Evolutionary conservation across 64 coral and sea anemone genomes (phyloP).

Genomic region (Montipora cactus): DNA sequence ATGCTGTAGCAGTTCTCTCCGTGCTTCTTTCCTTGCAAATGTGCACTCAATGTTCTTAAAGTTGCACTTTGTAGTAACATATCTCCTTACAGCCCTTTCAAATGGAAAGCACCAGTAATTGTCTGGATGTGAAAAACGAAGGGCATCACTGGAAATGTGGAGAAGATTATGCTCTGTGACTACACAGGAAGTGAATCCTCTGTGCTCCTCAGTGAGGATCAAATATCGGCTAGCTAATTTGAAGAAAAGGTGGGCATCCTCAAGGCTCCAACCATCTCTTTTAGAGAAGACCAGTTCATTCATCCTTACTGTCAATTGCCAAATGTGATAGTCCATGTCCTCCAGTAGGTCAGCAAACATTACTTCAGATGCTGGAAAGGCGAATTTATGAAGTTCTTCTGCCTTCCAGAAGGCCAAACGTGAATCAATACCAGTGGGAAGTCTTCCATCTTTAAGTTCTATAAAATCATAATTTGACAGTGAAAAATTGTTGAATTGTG

Average conservation of each 20-base stretch:
- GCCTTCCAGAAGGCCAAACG: slow-evolving; percentile 48
- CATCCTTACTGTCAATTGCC: slow-evolving; percentile 20
- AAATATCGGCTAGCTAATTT: slow-evolving; percentile 4
- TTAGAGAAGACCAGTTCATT: slow-evolving; percentile 13
- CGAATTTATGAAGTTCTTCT: slow-evolving; percentile 50
- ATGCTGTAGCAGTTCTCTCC: no score
- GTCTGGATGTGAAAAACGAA: slow-evolving; percentile 50
- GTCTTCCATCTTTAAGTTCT: slow-evolving; percentile 52
- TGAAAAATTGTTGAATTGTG: no score
- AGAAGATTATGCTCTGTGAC: slow-evolving; percentile 42
- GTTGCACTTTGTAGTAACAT: not conserved
- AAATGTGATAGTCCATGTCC: slow-evolving; percentile 5
- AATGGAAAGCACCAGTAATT: slow-evolving; percentile 29
- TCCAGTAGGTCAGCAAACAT: slow-evolving; percentile 24
- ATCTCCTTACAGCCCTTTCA: not conserved
- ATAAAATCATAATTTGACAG: no score
- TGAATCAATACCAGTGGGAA: slow-evolving; percentile 1
- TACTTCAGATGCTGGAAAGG: slow-evolving; percentile 44
- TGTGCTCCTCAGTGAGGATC: slow-evolving; percentile 32
- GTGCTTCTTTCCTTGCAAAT: no score
- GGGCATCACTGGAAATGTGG: slow-evolving; percentile 37
- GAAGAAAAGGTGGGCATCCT: slow-evolving; percentile 21
- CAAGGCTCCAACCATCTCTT: slow-evolving; percentile 39
- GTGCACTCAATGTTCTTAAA: no score
- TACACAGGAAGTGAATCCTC: slow-evolving; percentile 21